Base-by-base conservation (phyloP, 1,140 invertebrate species). In the Scaptodrosophila lebanonensis region DNA sequence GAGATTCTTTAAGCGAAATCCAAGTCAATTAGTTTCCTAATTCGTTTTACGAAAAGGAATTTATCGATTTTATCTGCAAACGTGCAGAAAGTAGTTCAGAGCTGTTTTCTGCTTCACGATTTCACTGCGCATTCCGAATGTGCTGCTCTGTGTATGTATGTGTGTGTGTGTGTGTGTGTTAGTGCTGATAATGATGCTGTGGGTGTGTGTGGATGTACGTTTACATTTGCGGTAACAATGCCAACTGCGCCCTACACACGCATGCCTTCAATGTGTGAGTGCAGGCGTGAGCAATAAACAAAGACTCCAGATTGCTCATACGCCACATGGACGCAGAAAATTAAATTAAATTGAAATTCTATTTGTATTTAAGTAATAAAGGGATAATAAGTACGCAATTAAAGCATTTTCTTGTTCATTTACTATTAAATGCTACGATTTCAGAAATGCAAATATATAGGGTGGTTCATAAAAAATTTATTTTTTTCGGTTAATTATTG, bases 1-100 rank as follows among this genome's bases (percentile, higher is more conserved):
- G 75, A 82, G 75, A 82, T 79, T 79, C 73, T 79, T 79, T 79
- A 69, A 79, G 73, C 75, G 65, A 79, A 79, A 79, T 79, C 73
- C 75, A 82, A 79, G 73, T 79, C 75, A 79, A 79, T 79, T 79
- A 82, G 73, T 79, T 79, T 79, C 73, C 73, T 82, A 79, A 79
- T 79, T 79, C 73, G 75, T 79, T 79, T 79, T 82, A 72, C 75
- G 75, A 69, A 82, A 75, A 82, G 75, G 69, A 79, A 79, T 79
- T 79, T 79, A 79, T 79, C 73, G 73, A 79, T 79, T 79, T 79
- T 82, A 79, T 79, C 73, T 82, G 75, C 60, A 82, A 70, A 82
- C 73, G 73, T 79, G 73, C 73, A 79, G 73, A 79, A 79, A 79
- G 73, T 79, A 79, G 69, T 82, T 79, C 82, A 79, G 75, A 69